Base-by-base conservation (phyloP, 2,113 vertebrate genomes). In the Semnopithecus entellus region DNA sequence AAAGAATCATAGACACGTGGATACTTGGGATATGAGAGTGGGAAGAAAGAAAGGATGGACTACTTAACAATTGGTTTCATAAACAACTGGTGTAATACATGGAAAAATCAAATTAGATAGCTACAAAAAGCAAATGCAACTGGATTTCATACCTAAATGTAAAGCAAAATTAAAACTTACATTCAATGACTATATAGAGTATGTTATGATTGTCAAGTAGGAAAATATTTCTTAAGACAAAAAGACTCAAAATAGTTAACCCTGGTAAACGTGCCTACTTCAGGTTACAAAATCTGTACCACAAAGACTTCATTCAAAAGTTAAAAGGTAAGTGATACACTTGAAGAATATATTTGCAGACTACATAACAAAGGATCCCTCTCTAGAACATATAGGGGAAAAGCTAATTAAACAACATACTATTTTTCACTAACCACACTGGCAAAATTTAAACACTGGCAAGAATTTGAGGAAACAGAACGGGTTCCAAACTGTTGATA, bases 101-200 rank as follows among this genome's bases (percentile, higher is more conserved):
- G 52, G 25, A 9, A 96, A 81, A 73, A 64, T 3, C 32, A 52
- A 84, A 50, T 78, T 75, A 40, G 14, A 48, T 75, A 4, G 76
- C 48, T 75, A 40, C 13, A 75, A 52, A 87, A 84, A 90, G 4
- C 22, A 16, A 93, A 88, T 57, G 16, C 38, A 79, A 79, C 55
- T 18, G 1, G 20, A 20, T 89, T 27, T 43, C 22, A 68, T 38
- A 87, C 4, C 20, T 50, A 84, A 66, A 38, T 45, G 22, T 13
- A 91, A 95, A 92, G n/a, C 50, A 91, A 88, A 96, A 68, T 84
- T 91, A 68, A 57, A 79, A 59, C 9, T 73, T 76, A 7, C n/a
- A 89, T 23, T 88, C 18, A 50, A 79, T 82, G 50, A 76, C 66
- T 72, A 30, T 55, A 32, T 38, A 83, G 30, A 75, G 38, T 68